Base-by-base conservation (phyloP, 1,140 invertebrate species). In the Caerostris extrusa region DNA sequence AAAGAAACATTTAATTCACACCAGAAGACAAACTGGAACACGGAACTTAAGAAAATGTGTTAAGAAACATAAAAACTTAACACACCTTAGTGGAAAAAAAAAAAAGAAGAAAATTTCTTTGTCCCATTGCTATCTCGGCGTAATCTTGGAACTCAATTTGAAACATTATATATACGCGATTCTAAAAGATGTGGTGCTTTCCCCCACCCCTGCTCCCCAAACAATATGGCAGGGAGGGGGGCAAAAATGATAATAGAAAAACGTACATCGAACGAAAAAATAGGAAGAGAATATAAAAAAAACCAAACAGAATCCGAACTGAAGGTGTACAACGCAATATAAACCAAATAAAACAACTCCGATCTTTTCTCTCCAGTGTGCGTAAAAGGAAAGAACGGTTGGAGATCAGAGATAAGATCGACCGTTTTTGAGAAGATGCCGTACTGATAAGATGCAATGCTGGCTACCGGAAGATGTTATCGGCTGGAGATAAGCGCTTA, bases 381-480 rank as follows among this genome's bases (percentile, higher is more conserved):
- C 58, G 19, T 61, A 19, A 90, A n/a, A 53, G 58, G 50, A 87
- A 87, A 19, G 12, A 55, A 69, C 64, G 67, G 71, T n/a, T 81
- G 53, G n/a, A 19, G 19, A 12, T 55, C 57, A 10, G 61, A 34
- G 89, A 90, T 90, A 90, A 81, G 14, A 90, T 69, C 64, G 69
- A 69, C 89, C 71, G 89, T 81, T 90, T n/a, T 90, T 71, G 8
- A 19, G 89, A 60, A 90, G 89, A 90, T 90, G 64, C 50, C 7
- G 34, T 14, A 50, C 56, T 50, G 67, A 90, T 89, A 89, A 89
- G 57, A 55, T 55, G 10, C 56, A 12, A 67, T 53, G 55, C 12
- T 57, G 50, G 89, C 89, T 90, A 90, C 89, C 71, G 89, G 69
- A 90, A 90, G 89, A 90, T 90, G 89, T 90, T 90, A 90, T 90